Conservation (phyloP, 2,797 vertebrate species). For the Danio aesculapii region DNA sequence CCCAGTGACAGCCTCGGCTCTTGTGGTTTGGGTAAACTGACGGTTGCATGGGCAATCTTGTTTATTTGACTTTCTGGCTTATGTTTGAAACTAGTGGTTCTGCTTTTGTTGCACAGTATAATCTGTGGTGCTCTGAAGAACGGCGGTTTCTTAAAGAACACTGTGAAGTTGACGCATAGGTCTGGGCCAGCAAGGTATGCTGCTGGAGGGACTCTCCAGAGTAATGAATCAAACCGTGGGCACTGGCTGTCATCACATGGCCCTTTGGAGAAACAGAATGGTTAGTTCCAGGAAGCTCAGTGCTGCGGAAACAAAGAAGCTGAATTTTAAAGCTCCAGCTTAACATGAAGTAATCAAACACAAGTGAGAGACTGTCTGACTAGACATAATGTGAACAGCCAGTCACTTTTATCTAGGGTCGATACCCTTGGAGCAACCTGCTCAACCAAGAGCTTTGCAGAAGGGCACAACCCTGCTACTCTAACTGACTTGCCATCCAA, state of each 20-base stretch:
- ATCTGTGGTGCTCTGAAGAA: constrained; percentile 6
- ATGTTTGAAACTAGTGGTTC: neutral
- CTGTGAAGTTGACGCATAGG: constrained; percentile 24
- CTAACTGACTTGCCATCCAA: neutral
- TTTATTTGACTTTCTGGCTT: constrained; percentile 16
- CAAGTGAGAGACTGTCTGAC: neutral
- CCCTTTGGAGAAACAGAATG: constrained; percentile 21
- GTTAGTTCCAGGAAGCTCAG: constrained; percentile 1
- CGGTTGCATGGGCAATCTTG: constrained; percentile 5
- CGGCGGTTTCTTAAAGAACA: neutral
- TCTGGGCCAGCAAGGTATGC: constrained; percentile 38
- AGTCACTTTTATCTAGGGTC: neutral
- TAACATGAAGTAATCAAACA: neutral
- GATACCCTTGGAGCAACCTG: neutral
- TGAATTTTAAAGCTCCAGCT: constrained; percentile 15
- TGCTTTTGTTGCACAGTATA: constrained; percentile 13
- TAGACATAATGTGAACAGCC: neutral
- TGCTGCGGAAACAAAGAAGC: neutral
- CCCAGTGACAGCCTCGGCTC: constrained; percentile 21
- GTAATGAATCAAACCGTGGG: constrained; percentile 61
- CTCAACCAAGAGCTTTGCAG: neutral
- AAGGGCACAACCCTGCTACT: neutral
- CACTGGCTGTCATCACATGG: constrained; percentile 69
- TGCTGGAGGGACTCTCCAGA: constrained; percentile 59
- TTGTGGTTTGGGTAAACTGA: constrained; percentile 5